Evolutionary conservation across 2,797 vertebrate species (phyloP), one percentile per base, ranked within the genome.

Genomic region (Iguana delicatissima): DNA sequence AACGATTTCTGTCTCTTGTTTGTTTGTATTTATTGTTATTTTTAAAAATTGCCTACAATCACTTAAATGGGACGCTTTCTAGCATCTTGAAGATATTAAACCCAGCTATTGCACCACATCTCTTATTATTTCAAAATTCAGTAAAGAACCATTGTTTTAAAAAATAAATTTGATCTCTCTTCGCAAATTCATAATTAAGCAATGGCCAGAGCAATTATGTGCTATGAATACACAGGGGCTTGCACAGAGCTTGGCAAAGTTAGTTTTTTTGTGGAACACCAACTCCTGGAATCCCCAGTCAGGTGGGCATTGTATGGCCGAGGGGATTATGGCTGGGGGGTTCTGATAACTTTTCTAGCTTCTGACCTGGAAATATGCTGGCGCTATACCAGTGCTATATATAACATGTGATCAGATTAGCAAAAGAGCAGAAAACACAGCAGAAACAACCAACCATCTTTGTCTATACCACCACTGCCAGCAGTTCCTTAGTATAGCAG

Each of bases 61-160:
- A 4, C 26, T 73, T 59, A 16, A 29, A n/a, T n/a, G 2, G 0
- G 55, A 6, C 52, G 24, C 50, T 14, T 83, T 8, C 29, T 18
- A 46, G 24, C 69, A 89, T 62, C 80, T 83, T 82, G 69, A 83
- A 82, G 3, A n/a, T 16, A 46, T 82, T 82, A 82, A 73, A 74
- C n/a, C 16, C 9, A 46, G 52, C 35, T 16, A 46, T 72, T 18
- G 32, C 20, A 10, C 38, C 4, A 52, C 62, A 69, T 24, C 22
- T 46, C 32, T 52, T 62, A 35, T 24, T 77, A 52, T 77, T 57
- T 5, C n/a, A 81, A 82, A 69, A 81, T 26, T 35, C 7, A 46
- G n/a, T 38, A 29, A 42, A 59, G 38, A 62, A 32, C 0, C 22
- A 22, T 20, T 5, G 26, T 84, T 69, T n/a, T 64, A 46, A 42